Evolutionary conservation across 2,888 invertebrate genomes (phyloP).

Genomic region (Drosophila macrospina): DNA sequence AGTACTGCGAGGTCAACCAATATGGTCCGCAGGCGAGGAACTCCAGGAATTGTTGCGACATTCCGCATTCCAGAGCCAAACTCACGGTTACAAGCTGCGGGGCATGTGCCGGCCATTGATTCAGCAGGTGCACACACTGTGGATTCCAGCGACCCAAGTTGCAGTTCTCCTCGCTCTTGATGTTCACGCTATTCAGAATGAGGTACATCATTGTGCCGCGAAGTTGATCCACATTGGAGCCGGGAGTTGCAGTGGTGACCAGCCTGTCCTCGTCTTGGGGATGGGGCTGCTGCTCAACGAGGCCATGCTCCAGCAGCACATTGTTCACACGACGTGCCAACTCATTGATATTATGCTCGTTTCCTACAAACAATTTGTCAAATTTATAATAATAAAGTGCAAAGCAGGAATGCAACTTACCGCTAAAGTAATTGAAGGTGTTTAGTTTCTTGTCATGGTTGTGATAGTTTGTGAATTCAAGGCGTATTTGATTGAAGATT

Average conservation of each 20-base stretch:
- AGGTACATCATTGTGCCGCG: slow-evolving; percentile 57
- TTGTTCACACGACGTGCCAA: slow-evolving; percentile 22
- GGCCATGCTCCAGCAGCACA: slow-evolving; percentile 49
- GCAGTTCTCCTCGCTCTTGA: background rate
- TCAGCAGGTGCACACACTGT: slow-evolving; percentile 48
- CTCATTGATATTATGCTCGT: slow-evolving; percentile 39
- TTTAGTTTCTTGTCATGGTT: slow-evolving; percentile 18
- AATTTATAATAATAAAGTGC: too few species aligned
- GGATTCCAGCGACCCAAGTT: slow-evolving; percentile 22
- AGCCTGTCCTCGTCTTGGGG: background rate
- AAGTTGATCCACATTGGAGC: slow-evolving; percentile 38
- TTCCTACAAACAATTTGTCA: slow-evolving; percentile 33
- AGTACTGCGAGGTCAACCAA: slow-evolving; percentile 56
- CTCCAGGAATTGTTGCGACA: slow-evolving; percentile 45
- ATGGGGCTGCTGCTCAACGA: slow-evolving; percentile 18
- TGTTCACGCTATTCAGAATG: slow-evolving; percentile 40
- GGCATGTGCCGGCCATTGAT: slow-evolving; percentile 42
- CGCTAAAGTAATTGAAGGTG: slow-evolving; percentile 50
- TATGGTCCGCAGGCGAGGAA: slow-evolving; percentile 54
- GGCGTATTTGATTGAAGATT: slow-evolving; percentile 52
- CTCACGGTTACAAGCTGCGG: slow-evolving; percentile 47
- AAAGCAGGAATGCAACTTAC: slow-evolving; percentile 36
- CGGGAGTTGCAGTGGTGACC: background rate
- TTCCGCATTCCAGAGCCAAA: slow-evolving; percentile 51
- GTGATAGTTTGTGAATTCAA: slow-evolving; percentile 24